phyloP scores from a whole-genome alignment of 2,888 invertebrate species.

The Cephus sareptanus region DNA sequence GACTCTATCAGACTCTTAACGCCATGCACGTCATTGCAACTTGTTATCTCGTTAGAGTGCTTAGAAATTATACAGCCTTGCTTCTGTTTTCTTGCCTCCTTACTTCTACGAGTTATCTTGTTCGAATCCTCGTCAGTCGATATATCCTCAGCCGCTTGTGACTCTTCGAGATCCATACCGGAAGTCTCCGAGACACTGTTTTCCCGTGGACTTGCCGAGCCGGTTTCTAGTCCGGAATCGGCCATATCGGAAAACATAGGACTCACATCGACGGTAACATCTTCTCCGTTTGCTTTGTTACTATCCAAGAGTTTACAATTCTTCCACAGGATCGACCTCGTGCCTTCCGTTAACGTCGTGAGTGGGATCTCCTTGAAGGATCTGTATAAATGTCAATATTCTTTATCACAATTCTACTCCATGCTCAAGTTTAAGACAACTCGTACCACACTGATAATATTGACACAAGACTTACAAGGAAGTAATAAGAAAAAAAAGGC shows the following conservation, averaged over 20 bases:
- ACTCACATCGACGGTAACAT: conserved; percentile 41
- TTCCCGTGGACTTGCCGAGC: conserved; percentile 64
- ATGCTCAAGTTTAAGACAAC: neutral
- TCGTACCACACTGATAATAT: neutral
- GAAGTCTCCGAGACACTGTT: conserved; percentile 63
- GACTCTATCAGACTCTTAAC: conserved; percentile 26
- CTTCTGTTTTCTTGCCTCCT: conserved; percentile 22
- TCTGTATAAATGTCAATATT: neutral
- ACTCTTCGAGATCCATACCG: conserved; percentile 42
- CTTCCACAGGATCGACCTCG: neutral
- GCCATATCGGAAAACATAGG: conserved; percentile 60
- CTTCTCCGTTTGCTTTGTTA: conserved; percentile 22
- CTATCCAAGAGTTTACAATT: neutral
- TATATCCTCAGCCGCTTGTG: conserved; percentile 51
- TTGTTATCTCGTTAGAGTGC: conserved; percentile 2
- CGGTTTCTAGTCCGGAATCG: conserved; percentile 65
- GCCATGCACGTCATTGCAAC: conserved; percentile 18
- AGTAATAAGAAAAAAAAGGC: neutral
- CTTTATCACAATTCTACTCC: neutral
- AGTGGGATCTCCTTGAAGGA: neutral
- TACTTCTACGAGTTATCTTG: conserved; percentile 35
- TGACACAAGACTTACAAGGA: neutral
- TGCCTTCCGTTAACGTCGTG: neutral
- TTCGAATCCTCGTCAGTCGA: conserved; percentile 57
- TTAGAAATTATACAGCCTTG: neutral